A percentile compares a stretch with the other conserved stretches of the same genome.
These are phyloP conservation scores for Syngnathoides biaculeatus DNA, from an alignment of 2,113 vertebrate genomes.

Conservation along the genomic window DNA sequence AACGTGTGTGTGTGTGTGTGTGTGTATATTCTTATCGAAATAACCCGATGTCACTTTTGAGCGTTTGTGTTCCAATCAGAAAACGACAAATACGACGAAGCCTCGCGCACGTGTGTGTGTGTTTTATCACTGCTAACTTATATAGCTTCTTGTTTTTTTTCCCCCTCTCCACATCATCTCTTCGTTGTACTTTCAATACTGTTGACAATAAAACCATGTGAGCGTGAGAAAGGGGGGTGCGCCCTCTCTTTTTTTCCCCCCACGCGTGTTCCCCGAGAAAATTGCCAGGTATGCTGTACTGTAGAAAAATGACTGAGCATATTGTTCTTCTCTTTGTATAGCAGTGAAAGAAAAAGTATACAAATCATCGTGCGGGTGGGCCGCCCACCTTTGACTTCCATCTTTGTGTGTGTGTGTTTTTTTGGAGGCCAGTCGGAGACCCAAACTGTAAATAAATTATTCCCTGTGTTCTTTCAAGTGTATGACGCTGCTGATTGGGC, in stretches of 20 bases:
- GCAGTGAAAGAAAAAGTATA: constrained; percentile 47
- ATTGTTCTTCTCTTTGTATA: constrained; percentile 59
- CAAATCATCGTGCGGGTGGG: constrained; percentile 32
- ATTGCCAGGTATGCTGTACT: constrained; percentile 40
- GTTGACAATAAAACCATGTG: constrained; percentile 72
- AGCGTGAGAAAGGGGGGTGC: constrained; percentile 45
- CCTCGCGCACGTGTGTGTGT: constrained; percentile 75
- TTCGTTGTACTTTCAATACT: constrained; percentile 71
- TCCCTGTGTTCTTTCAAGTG: constrained; percentile 48
- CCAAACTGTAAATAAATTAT: constrained; percentile 59
- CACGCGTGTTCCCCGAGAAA: constrained; percentile 40
- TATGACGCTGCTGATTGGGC: constrained; percentile 40
- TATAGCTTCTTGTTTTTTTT: constrained; percentile 61
- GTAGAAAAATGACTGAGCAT: constrained; percentile 52
- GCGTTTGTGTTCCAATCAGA: constrained; percentile 61
- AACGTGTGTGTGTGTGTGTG: constrained; percentile 19
- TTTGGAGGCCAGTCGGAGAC: constrained; percentile 22
- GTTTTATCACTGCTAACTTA: constrained; percentile 74
- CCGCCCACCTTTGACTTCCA: constrained; percentile 11
- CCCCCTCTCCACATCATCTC: constrained; percentile 57
- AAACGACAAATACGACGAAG: constrained; percentile 68
- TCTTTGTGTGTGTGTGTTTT: constrained; percentile 17
- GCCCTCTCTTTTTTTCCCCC: constrained; percentile 9
- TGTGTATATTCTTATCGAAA: constrained; percentile 64
- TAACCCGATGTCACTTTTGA: constrained; percentile 60